phyloP scores from a whole-genome alignment of 2,888 invertebrate species.

The Pollenia angustigena region DNA sequence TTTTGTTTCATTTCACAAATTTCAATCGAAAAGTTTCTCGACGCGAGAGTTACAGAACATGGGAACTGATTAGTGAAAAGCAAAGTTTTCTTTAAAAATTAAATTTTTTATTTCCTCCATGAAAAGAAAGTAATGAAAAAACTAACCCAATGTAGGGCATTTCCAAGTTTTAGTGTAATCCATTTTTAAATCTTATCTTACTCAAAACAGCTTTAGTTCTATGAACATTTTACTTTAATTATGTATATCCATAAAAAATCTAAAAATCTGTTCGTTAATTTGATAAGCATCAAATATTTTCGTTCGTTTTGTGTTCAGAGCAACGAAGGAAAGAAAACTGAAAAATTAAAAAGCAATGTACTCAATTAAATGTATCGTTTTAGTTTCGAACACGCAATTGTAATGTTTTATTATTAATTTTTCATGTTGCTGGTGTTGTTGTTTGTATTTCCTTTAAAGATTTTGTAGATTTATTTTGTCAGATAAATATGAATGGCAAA shows the following conservation, averaged over 20 bases:
- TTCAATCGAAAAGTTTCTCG: too few species aligned
- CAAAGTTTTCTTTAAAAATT: too few species aligned
- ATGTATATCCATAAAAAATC: conserved; percentile 15
- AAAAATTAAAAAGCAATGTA: conserved; percentile 24
- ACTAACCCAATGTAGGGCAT: too few species aligned
- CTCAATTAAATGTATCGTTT: conserved; percentile 70
- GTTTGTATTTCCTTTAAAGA: conserved; percentile 31
- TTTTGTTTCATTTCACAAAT: too few species aligned
- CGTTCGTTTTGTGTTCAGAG: conserved; percentile 62
- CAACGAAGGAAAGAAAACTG: conserved; percentile 7
- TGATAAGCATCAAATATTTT: conserved; percentile 69
- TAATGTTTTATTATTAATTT: conserved; percentile 59
- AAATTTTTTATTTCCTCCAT: too few species aligned
- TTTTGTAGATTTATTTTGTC: conserved; percentile 45
- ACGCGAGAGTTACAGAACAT: too few species aligned
- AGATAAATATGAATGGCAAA: conserved; percentile 30
- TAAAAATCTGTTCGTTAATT: conserved; percentile 35
- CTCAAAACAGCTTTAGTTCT: neutral
- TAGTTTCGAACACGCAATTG: conserved; percentile 66
- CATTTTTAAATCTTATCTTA: neutral
- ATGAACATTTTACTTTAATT: neutral
- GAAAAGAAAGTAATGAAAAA: too few species aligned
- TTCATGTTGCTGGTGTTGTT: conserved; percentile 25
- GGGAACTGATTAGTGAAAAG: too few species aligned
- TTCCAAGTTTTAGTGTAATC: too few species aligned